Evolutionary conservation across 2,888 invertebrate genomes (phyloP).

Genomic region (Mythimna impura): DNA sequence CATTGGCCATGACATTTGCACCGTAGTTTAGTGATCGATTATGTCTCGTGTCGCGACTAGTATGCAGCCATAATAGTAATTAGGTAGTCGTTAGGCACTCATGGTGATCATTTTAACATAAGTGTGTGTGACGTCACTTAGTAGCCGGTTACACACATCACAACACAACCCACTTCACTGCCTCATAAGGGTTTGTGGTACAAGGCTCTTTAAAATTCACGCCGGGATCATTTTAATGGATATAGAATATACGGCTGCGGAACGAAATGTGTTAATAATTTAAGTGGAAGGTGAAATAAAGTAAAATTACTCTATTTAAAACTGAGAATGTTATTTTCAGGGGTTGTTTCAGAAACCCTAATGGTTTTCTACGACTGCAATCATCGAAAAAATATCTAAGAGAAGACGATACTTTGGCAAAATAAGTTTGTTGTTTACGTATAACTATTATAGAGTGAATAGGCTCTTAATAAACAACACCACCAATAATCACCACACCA

Average conservation of each 20-base stretch:
- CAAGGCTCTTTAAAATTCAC: constrained; percentile 52
- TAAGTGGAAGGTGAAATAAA: constrained; percentile 16
- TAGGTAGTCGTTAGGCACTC: constrained; percentile 44
- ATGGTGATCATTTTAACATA: constrained; percentile 40
- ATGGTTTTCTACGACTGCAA: background rate
- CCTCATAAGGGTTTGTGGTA: constrained; percentile 52
- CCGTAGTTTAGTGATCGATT: constrained; percentile 62
- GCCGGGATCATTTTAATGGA: constrained; percentile 41
- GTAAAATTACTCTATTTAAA: background rate
- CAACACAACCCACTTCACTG: constrained; percentile 48
- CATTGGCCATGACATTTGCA: constrained; percentile 79
- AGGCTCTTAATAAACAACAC: no score
- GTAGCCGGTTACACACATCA: constrained; percentile 47
- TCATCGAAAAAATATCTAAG: background rate
- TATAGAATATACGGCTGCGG: constrained; percentile 13
- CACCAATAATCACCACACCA: no score
- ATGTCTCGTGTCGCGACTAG: constrained; percentile 51
- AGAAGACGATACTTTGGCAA: background rate
- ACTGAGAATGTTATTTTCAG: background rate
- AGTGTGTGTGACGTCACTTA: constrained; percentile 51
- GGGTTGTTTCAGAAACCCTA: background rate
- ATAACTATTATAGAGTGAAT: background rate
- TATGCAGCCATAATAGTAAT: constrained; percentile 59
- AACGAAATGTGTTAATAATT: constrained; percentile 25
- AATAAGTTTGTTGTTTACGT: background rate